Evolutionary conservation across 2,113 vertebrate species (phyloP), one percentile per base, ranked within the genome.

Genomic region (Epinephelus lanceolatus): DNA sequence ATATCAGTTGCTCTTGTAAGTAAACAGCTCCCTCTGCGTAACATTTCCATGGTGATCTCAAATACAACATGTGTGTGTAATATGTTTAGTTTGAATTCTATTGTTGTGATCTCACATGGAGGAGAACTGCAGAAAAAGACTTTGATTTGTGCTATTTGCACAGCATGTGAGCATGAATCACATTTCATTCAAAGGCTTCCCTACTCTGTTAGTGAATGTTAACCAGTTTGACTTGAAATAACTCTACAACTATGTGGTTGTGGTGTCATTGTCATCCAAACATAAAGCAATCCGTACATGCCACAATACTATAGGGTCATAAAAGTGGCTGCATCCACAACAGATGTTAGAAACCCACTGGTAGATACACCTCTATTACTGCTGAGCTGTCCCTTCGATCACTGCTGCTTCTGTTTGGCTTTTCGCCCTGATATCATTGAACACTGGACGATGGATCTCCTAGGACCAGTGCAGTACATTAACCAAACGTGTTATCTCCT

Each of bases 401-500:
- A 73, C 66, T 6, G 7, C 77, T 65, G 56, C 27, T 89, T 71
- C 72, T 63, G 49, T 52, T 80, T 76, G 61, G 76, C 87, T 86
- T 56, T 27, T 21, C 2, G 59, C 75, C 75, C 68, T 56, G 60
- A 70, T 78, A 70, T 78, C 86, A 68, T 27, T 70, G 83, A 68
- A 68, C 79, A 53, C 5, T 3, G 67, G 75, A 69, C 62, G 78
- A 89, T 80, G 72, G 78, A 89, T 89, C 76, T 88, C 71, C 65
- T 9, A 17, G 52, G 71, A 57, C 77, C 60, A 13, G 78, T 45
- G 71, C 85, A 68, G 86, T 79, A 59, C 89, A 90, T 92, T 89
- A 89, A 88, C 80, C 84, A 86, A 84, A 87, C 47, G 4, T 74
- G 83, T 86, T 90, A 90, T 91, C 90, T 89, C 59, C 69, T 86